Evolutionary conservation across 1,140 invertebrate species (phyloP).

Genomic region (Melanaphis sacchari): DNA sequence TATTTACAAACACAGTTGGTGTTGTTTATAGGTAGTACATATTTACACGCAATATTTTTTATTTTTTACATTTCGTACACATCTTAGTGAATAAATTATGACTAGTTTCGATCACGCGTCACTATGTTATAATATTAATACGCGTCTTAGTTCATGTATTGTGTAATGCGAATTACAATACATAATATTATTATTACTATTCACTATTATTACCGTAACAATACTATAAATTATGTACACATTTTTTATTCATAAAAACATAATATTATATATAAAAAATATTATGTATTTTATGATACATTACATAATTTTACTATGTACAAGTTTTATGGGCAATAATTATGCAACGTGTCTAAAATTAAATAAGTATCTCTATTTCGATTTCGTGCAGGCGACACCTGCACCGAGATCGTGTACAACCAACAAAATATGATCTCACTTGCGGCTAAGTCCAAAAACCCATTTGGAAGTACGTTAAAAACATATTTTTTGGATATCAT

Average conservation of each 20-base stretch:
- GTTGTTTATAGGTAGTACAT: not conserved
- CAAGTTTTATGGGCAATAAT: not conserved
- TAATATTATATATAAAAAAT: not conserved
- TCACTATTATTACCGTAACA: not conserved
- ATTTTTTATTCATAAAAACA: not conserved
- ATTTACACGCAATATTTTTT: not conserved
- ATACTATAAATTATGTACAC: not conserved
- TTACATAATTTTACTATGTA: not conserved
- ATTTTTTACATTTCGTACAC: constrained; percentile 2
- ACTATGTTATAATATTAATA: constrained; percentile 27
- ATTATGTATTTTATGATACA: not conserved
- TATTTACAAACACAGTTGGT: not conserved
- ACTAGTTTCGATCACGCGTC: constrained; percentile 51
- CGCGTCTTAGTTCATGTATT: not conserved
- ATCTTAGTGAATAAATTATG: constrained; percentile 49
- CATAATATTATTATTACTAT: not conserved
- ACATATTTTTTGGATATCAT: not conserved
- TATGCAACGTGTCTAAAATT: not conserved
- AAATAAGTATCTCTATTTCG: not conserved
- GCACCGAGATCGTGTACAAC: not conserved
- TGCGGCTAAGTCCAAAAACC: not conserved
- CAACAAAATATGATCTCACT: not conserved
- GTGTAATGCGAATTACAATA: not conserved
- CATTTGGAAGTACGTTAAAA: not conserved
- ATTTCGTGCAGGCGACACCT: not conserved